Evolutionary conservation across 2,888 invertebrate species (phyloP).

Genomic region (Leucophora obtusa): DNA sequence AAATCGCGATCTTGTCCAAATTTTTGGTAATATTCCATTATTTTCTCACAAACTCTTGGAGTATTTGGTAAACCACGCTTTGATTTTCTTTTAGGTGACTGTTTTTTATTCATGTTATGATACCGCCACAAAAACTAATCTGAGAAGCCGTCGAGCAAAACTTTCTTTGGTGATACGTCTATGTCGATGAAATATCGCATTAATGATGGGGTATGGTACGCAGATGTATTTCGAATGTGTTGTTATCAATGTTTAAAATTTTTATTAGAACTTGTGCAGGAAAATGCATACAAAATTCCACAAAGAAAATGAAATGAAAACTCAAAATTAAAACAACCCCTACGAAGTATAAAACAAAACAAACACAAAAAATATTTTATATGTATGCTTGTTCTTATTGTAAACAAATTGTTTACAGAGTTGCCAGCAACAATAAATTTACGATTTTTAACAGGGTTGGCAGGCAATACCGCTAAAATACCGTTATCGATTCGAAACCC

Average conservation of each 20-base stretch:
- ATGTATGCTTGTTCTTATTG: conserved; percentile 24
- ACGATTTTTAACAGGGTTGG: too few relatives aligned
- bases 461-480: too few relatives aligned
- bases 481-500: too few relatives aligned
- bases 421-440: too few relatives aligned
- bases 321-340: conserved; percentile 3
- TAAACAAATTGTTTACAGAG: conserved; percentile 9
- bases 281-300: conserved; percentile 19
- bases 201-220: conserved; percentile 1
- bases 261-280: neutral
- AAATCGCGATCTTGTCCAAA: conserved; percentile 84
- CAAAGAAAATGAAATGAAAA: neutral
- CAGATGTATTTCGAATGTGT: conserved; percentile 13
- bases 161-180: neutral
- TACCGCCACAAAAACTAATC: too few relatives aligned
- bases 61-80: conserved; percentile 59
- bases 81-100: neutral
- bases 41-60: conserved; percentile 69
- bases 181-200: conserved; percentile 5
- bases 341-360: neutral
- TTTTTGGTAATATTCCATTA: conserved; percentile 84
- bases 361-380: neutral
- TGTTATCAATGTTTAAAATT: neutral
- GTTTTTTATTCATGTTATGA: conserved; percentile 26
- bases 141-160: neutral